Percentiles rank a stretch among this genome's conserved stretches.
These are phyloP conservation scores for Panagrolaimus sp. DNA, from an alignment of 1,140 invertebrate genomes.

Conservation along the genomic window DNA sequence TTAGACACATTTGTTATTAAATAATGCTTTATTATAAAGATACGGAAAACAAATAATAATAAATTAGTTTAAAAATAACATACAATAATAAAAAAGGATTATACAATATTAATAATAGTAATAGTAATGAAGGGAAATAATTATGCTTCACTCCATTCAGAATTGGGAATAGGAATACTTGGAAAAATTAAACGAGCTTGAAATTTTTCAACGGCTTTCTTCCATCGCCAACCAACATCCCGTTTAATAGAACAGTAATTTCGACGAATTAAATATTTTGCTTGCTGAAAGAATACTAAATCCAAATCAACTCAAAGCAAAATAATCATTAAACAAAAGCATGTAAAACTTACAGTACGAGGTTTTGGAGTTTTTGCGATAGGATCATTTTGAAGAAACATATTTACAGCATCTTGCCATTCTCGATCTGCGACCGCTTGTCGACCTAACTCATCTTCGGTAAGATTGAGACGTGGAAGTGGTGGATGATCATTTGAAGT, in stretches of 20 bases:
- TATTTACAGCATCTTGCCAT: not conserved
- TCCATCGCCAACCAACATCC: not conserved
- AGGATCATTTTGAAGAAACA: constrained; percentile 1
- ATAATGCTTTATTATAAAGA: no score
- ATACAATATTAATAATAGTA: not conserved
- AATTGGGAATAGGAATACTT: not conserved
- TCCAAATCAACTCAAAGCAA: constrained; percentile 1
- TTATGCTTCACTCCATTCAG: constrained; percentile 8
- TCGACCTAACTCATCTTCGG: not conserved
- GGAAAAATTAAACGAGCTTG: not conserved
- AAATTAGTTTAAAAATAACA: no score
- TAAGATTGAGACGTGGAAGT: not conserved
- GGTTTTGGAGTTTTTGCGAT: not conserved
- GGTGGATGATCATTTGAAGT: not conserved
- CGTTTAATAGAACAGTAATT: not conserved
- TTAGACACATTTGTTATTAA: no score
- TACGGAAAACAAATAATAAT: no score
- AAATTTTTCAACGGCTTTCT: not conserved
- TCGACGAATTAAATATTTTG: not conserved
- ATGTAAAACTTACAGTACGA: not conserved
- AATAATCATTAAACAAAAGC: no score
- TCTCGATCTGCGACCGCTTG: not conserved
- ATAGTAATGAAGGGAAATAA: not conserved
- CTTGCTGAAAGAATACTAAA: constrained; percentile 3
- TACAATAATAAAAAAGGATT: not conserved